phyloP scores from a whole-genome alignment of 2,888 invertebrate species.

The Apamea epomidion region DNA sequence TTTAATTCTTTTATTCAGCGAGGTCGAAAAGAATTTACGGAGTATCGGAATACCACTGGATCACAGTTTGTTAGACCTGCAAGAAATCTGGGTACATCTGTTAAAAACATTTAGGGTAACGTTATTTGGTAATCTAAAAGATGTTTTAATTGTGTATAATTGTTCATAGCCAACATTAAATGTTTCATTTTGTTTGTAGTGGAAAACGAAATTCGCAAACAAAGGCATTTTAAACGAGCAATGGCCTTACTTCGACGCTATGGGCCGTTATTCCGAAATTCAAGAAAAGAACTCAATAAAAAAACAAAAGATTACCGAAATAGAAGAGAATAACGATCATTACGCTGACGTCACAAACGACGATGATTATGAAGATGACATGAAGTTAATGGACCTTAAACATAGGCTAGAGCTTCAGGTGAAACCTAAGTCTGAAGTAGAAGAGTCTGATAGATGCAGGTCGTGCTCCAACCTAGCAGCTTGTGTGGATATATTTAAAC shows the following conservation, averaged over 20 bases:
- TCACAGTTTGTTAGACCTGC: constrained; percentile 83
- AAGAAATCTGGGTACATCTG: constrained; percentile 84
- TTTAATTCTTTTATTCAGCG: constrained; percentile 70
- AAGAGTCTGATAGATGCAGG: constrained; percentile 76
- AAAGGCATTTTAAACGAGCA: constrained; percentile 85
- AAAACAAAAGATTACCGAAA: constrained; percentile 65
- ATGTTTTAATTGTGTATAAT: not conserved
- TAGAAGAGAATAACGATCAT: constrained; percentile 61
- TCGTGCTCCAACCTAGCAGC: constrained; percentile 80
- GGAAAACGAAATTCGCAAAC: constrained; percentile 86
- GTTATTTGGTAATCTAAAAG: not conserved
- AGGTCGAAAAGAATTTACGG: constrained; percentile 84
- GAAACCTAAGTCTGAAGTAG: constrained; percentile 76
- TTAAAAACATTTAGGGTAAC: constrained; percentile 83
- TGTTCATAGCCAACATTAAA: not conserved
- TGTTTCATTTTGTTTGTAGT: constrained; percentile 73
- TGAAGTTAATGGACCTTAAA: constrained; percentile 84
- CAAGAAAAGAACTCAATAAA: constrained; percentile 66
- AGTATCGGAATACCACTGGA: constrained; percentile 81
- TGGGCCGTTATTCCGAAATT: constrained; percentile 76
- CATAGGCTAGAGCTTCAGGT: constrained; percentile 74
- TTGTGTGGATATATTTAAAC: constrained; percentile 78
- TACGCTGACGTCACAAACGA: constrained; percentile 66
- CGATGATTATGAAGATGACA: constrained; percentile 84
- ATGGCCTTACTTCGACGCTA: constrained; percentile 85